Evolutionary conservation across 2,888 invertebrate species (phyloP).

Genomic region (Isotomurus palustris): DNA sequence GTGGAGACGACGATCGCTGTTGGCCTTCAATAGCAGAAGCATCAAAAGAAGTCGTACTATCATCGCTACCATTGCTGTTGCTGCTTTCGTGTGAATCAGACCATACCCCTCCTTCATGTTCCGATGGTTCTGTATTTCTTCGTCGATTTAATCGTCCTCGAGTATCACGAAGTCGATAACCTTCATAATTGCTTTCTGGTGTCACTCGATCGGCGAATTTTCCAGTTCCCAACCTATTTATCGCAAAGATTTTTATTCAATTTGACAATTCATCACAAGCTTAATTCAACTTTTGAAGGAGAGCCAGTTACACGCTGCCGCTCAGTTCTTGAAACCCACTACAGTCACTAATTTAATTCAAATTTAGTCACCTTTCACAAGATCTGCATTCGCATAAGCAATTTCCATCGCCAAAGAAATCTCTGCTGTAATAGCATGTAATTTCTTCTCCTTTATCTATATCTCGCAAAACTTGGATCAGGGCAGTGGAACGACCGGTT

Average conservation of each 20-base stretch:
- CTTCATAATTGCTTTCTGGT: constrained; percentile 60
- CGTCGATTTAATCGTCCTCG: constrained; percentile 87
- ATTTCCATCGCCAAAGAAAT: constrained; percentile 98
- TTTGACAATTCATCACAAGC: not conserved
- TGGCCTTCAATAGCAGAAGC: too few relatives aligned
- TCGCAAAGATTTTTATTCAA: not conserved
- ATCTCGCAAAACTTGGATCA: constrained; percentile 89
- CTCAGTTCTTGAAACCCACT: not conserved
- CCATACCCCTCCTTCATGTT: not conserved
- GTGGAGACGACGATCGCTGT: not conserved
- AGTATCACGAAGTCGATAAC: constrained; percentile 87
- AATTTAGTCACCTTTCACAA: constrained; percentile 69
- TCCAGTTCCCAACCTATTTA: constrained; percentile 67
- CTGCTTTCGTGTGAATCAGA: not conserved
- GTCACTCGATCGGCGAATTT: constrained; percentile 65
- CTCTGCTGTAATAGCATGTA: constrained; percentile 96
- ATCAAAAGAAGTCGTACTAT: too few relatives aligned
- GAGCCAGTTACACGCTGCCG: not conserved
- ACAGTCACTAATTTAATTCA: too few relatives aligned
- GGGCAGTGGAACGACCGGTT: constrained; percentile 93
- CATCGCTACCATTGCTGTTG: not conserved
- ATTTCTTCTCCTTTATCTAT: constrained; percentile 96
- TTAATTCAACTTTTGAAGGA: not conserved
- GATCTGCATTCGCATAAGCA: constrained; percentile 97
- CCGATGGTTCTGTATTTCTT: constrained; percentile 54